Conservation (phyloP, 2,888 invertebrate genomes). For the Chrysolina haemoptera region DNA sequence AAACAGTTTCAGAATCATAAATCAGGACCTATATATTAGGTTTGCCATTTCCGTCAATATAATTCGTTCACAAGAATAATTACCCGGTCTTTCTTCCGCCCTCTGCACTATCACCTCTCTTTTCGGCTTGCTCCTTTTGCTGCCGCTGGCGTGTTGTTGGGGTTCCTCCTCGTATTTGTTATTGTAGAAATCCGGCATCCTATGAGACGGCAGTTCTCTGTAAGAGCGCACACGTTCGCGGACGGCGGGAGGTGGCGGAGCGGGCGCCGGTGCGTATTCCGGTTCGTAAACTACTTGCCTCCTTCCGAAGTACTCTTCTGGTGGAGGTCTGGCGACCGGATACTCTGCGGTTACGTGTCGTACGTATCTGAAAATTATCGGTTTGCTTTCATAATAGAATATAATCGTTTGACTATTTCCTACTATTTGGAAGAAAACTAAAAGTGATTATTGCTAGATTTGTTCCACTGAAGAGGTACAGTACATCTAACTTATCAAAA, state of each 20-base stretch:
- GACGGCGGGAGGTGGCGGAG: conserved; percentile 47
- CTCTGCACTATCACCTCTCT: conserved; percentile 83
- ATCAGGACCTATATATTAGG: too few species aligned
- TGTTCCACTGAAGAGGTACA: too few species aligned
- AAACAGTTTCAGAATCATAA: too few species aligned
- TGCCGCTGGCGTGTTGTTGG: conserved; percentile 34
- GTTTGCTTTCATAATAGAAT: background rate
- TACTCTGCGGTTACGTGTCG: conserved; percentile 65
- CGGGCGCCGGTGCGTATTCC: conserved; percentile 63
- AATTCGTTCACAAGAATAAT: too few species aligned
- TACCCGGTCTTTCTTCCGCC: conserved; percentile 71
- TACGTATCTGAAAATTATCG: conserved; percentile 56
- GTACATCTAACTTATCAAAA: too few species aligned
- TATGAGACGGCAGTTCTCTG: conserved; percentile 72
- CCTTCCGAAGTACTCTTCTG: conserved; percentile 64
- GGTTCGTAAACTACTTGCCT: conserved; percentile 68
- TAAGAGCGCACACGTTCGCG: conserved; percentile 69
- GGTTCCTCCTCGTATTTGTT: conserved; percentile 71
- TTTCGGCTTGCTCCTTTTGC: conserved; percentile 63
- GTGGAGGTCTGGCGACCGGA: conserved; percentile 56
- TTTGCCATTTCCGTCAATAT: too few species aligned
- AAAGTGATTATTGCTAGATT: too few species aligned
- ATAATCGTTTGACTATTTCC: too few species aligned
- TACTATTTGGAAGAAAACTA: too few species aligned
- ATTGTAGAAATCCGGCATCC: conserved; percentile 72